These are phyloP conservation scores for Coturnix japonica DNA, from an alignment of 2,113 vertebrate species.

Conservation along the genomic window DNA sequence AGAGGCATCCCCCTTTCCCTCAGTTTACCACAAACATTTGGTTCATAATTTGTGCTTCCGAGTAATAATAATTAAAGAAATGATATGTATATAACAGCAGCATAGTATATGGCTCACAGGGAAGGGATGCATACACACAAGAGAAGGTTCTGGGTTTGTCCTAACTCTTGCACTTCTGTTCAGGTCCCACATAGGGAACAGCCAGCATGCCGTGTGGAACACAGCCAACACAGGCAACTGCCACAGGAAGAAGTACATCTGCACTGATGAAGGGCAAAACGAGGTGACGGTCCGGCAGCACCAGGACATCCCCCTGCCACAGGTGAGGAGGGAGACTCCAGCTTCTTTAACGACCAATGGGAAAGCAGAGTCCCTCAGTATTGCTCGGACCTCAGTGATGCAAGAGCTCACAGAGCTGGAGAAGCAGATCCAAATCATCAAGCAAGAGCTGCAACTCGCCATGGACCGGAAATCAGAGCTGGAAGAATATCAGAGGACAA, in stretches of 20 bases:
- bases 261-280: constrained; percentile 80
- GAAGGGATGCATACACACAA: neutral
- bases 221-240: constrained; percentile 80
- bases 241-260: constrained; percentile 79
- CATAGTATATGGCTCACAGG: neutral
- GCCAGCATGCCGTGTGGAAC: constrained; percentile 87
- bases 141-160: neutral
- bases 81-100: neutral
- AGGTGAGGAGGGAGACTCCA: constrained; percentile 79
- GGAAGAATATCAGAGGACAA: constrained; percentile 90
- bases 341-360: constrained; percentile 87
- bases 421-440: constrained; percentile 91
- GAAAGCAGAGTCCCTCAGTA: constrained; percentile 84
- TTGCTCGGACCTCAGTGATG: constrained; percentile 80
- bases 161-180: constrained; percentile 34
- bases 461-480: constrained; percentile 93
- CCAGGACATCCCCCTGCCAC: constrained; percentile 82
- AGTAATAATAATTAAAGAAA: neutral
- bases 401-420: constrained; percentile 94
- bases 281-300: constrained; percentile 78
- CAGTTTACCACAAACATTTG: neutral
- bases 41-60: neutral
- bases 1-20: neutral
- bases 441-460: constrained; percentile 91
- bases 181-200: constrained; percentile 88